Percentiles rank a stretch among this genome's conserved stretches.
These are phyloP conservation scores for Ceramica pisi DNA, from an alignment of 2,888 invertebrate genomes.

Conservation along the genomic window DNA sequence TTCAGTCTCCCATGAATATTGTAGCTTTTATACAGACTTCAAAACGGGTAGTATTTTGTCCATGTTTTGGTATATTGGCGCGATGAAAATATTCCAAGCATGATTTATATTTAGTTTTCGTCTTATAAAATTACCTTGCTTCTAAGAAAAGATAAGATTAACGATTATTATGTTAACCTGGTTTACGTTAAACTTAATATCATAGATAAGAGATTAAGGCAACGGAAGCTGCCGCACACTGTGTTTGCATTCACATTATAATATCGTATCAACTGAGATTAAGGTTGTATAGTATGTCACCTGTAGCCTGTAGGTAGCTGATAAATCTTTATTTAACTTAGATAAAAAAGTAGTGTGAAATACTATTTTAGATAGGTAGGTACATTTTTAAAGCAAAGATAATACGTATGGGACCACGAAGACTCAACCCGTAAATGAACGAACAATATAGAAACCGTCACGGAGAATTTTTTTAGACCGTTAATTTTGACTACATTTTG, in stretches of 20 bases:
- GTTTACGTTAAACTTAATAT: slow-evolving; percentile 72
- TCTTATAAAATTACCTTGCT: slow-evolving; percentile 41
- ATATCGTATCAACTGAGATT: slow-evolving; percentile 86
- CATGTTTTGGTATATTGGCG: background rate
- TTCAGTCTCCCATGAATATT: slow-evolving; percentile 19
- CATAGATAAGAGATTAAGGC: slow-evolving; percentile 84
- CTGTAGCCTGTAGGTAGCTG: slow-evolving; percentile 81
- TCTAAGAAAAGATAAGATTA: slow-evolving; percentile 69
- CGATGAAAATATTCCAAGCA: background rate
- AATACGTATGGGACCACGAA: slow-evolving; percentile 4
- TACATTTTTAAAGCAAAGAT: slow-evolving; percentile 23
- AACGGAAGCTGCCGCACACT: slow-evolving; percentile 86
- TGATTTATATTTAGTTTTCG: slow-evolving; percentile 18
- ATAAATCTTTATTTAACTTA: slow-evolving; percentile 84
- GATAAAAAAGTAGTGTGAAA: slow-evolving; percentile 80
- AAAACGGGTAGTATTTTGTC: background rate
- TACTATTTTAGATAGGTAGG: slow-evolving; percentile 56
- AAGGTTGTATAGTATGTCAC: slow-evolving; percentile 85
- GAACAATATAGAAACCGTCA: background rate
- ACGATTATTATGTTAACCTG: slow-evolving; percentile 75
- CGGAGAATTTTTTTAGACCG: slow-evolving; percentile 9
- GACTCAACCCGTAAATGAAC: slow-evolving; percentile 19
- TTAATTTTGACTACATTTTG: slow-evolving; percentile 35
- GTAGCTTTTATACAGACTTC: background rate
- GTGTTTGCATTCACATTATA: slow-evolving; percentile 83